Evolutionary conservation across 1,140 invertebrate species (phyloP), one percentile per base, ranked within the genome.

Genomic region (Pemphigus obesinymphae): DNA sequence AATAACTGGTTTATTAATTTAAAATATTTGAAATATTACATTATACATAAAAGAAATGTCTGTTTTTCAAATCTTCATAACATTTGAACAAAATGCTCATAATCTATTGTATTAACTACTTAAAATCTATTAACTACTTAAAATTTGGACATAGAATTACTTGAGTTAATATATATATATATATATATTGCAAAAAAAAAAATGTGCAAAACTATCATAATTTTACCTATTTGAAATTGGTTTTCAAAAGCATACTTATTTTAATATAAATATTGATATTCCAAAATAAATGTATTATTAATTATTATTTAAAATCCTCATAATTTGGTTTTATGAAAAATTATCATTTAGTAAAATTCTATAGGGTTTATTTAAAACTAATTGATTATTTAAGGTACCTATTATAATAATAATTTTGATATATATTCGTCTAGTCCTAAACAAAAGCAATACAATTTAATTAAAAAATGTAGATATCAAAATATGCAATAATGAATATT

Each of bases 391-490:
- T 15, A 6, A 45, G 2, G 68, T 29, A 70, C 1, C 13, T 45
- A 17, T 29, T 2, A 17, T 23, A n/a, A 26, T 45, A 23, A 13
- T 66, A 26, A 37, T 43, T 15, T n/a, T 43, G 11, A 50, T 72
- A 17, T 72, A 17, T n/a, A 72, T 26, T 73, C 20, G 6, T 70
- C 70, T 73, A 73, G 43, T 73, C 70, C 17, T 50, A 31, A 43
- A 31, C 20, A 20, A 73, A 50, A 73, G 70, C 70, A 73, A 73
- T 50, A 73, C 50, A 50, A 8, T 48, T 73, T 73, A n/a, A n/a
- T n/a, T n/a, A n/a, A n/a, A n/a, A n/a, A n/a, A n/a, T n/a, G n/a
- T n/a, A n/a, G 26, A 50, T 50, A 73, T 48, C 7, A 50, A 50
- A 20, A 20, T 10, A 40, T 50, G 70, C 45, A 50, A 73, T 73